A percentile compares a stretch with the other conserved stretches of the same genome.
Conservation (phyloP, 2,113 vertebrate species). For the Papio anubis region DNA sequence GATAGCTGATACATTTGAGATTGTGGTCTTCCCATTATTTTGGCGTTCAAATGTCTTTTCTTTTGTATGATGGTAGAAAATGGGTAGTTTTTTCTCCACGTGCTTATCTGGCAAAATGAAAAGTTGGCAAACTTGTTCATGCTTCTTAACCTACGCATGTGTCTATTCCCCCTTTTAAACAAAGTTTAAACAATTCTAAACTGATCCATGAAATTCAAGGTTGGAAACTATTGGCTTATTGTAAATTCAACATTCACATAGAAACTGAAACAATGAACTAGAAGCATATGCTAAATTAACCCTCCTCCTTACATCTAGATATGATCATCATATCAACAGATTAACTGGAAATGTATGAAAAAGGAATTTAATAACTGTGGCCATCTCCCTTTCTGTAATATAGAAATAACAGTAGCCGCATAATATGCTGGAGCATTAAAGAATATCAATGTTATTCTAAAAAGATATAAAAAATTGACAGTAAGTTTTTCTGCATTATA, state of each 20-base stretch:
- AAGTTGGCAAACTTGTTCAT: background rate
- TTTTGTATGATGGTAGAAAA: background rate
- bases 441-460: background rate
- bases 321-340: background rate
- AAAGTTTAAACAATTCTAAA: background rate
- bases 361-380: background rate
- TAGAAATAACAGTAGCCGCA: background rate
- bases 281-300: background rate
- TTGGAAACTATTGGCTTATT: background rate
- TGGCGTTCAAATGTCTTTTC: background rate
- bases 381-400: background rate
- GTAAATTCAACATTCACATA: background rate
- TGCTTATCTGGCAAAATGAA: background rate
- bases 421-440: background rate
- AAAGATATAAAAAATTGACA: background rate
- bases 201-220: background rate
- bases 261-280: background rate
- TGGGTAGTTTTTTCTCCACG: background rate
- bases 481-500: background rate
- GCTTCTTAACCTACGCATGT: fast-evolving
- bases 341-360: background rate
- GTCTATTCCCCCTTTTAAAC: background rate
- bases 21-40: background rate
- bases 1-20: background rate
- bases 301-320: background rate